These are phyloP conservation scores for Colletes collaris DNA, from an alignment of 2,888 invertebrate genomes.

Conservation along the genomic window DNA sequence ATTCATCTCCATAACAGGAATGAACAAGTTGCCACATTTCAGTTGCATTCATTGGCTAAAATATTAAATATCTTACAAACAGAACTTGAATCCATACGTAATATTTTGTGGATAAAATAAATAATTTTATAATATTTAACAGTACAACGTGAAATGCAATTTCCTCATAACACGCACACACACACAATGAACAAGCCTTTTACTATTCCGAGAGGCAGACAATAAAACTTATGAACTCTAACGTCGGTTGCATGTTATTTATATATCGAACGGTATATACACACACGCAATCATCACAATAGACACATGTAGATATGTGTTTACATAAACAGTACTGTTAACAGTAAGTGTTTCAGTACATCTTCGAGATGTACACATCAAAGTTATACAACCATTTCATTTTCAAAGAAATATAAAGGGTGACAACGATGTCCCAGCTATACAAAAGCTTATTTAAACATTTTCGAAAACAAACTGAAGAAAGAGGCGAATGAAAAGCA, in stretches of 20 bases:
- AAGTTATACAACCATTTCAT: no score
- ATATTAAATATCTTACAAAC: conserved; percentile 41
- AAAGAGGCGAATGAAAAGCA: no score
- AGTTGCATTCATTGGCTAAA: conserved; percentile 85
- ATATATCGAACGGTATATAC: background rate
- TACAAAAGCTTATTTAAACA: no score
- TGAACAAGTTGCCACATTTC: conserved; percentile 91
- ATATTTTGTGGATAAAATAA: background rate
- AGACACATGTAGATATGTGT: background rate
- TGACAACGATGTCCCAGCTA: no score
- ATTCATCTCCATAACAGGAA: conserved; percentile 96
- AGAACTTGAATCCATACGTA: background rate
- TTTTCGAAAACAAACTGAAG: no score
- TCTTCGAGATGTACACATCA: no score
- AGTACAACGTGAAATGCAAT: conserved; percentile 3
- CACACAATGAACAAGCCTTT: background rate
- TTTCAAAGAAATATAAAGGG: no score
- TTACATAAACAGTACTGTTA: conserved; percentile 10
- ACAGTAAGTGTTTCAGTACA: background rate
- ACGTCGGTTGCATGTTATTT: background rate
- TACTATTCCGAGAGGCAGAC: conserved; percentile 2
- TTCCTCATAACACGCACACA: background rate
- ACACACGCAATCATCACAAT: background rate
- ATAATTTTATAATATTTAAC: background rate
- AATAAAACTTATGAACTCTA: conserved; percentile 1